phyloP scores from a whole-genome alignment of 2,888 invertebrate genomes.

The Ptilodon capucinus region DNA sequence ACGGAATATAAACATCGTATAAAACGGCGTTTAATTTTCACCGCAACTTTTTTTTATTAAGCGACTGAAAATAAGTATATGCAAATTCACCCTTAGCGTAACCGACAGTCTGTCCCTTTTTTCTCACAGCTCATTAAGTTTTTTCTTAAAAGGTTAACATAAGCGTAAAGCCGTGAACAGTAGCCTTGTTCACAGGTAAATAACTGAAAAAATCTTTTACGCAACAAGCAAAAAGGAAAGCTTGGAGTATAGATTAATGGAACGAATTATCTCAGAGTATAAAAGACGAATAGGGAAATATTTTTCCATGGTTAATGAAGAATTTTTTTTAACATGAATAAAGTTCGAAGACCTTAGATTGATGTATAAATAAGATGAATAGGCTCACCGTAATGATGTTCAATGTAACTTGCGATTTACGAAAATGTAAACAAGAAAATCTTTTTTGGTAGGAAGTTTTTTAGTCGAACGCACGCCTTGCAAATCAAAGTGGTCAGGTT shows the following conservation, averaged over 20 bases:
- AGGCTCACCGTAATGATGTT: too few species aligned
- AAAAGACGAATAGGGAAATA: not conserved
- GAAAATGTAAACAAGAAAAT: too few species aligned
- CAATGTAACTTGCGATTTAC: too few species aligned
- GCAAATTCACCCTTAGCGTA: slow-evolving; percentile 30
- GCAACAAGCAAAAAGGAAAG: slow-evolving; percentile 27
- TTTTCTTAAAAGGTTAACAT: slow-evolving; percentile 69
- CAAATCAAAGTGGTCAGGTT: too few species aligned
- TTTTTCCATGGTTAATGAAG: not conserved
- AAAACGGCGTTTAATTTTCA: not conserved
- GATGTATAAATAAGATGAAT: too few species aligned
- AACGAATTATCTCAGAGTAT: slow-evolving; percentile 12
- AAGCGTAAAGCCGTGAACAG: slow-evolving; percentile 61
- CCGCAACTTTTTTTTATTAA: not conserved
- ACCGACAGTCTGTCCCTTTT: slow-evolving; percentile 45
- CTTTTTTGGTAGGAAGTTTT: too few species aligned
- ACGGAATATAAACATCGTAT: too few species aligned
- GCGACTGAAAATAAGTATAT: slow-evolving; percentile 28
- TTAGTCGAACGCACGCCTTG: too few species aligned
- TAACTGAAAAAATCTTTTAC: slow-evolving; percentile 46
- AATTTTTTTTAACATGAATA: slow-evolving; percentile 4
- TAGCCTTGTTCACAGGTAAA: slow-evolving; percentile 42
- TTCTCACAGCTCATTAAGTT: slow-evolving; percentile 60
- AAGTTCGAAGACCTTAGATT: not conserved
- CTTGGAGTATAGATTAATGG: slow-evolving; percentile 13